These are phyloP conservation scores for Xenus cinereus DNA, from an alignment of 2,113 vertebrate genomes.

Conservation along the genomic window DNA sequence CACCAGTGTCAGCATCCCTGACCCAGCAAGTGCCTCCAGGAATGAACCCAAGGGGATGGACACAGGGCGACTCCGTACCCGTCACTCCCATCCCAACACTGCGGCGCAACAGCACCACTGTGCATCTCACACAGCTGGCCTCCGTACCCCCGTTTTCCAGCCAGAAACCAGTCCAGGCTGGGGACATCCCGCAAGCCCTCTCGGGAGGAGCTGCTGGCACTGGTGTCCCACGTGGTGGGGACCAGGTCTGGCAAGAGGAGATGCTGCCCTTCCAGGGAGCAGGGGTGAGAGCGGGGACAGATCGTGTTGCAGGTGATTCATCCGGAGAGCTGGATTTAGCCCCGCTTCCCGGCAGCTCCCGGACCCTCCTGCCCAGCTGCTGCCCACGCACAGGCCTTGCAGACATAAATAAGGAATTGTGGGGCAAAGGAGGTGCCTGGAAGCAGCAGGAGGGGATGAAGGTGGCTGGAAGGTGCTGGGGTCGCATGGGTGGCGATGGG, in stretches of 20 bases:
- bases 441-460: not conserved
- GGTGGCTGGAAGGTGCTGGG: not conserved
- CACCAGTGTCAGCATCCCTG: not conserved
- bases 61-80: not conserved
- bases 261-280: not conserved
- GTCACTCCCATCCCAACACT: fast-evolving
- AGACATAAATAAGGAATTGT: not conserved
- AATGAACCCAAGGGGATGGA: not conserved
- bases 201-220: not conserved
- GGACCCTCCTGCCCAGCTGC: not conserved
- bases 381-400: not conserved
- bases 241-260: not conserved
- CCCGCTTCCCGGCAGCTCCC: not conserved
- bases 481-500: not conserved
- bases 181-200: not conserved
- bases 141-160: not conserved
- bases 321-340: not conserved
- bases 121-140: not conserved
- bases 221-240: not conserved
- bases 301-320: conserved; percentile 50
- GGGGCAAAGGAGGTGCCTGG: not conserved
- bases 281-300: not conserved
- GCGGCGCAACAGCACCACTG: not conserved
- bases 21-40: not conserved
- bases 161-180: not conserved